Percentiles rank a stretch among this genome's conserved stretches.
Evolutionary conservation across 2,888 invertebrate genomes (phyloP).

Genomic region (Meteorus colon): DNA sequence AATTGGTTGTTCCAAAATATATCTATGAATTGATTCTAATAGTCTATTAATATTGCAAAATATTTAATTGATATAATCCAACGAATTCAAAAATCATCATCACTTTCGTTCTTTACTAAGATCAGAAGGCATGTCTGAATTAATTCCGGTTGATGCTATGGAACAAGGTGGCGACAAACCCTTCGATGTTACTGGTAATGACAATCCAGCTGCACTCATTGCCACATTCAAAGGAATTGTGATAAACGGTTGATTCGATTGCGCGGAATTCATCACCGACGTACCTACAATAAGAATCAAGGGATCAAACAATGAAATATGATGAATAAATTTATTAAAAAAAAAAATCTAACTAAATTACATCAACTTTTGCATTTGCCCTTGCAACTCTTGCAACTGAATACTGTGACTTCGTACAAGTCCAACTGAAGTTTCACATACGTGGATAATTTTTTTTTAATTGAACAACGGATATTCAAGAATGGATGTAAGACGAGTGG

Average conservation of each 20-base stretch:
- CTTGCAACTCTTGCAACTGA: too few species aligned
- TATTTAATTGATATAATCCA: not conserved
- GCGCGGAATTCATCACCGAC: conserved; percentile 62
- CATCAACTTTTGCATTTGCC: too few species aligned
- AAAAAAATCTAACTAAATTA: not conserved
- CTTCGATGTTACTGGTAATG: conserved; percentile 66
- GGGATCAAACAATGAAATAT: not conserved
- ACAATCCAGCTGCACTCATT: conserved; percentile 76
- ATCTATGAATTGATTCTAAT: not conserved
- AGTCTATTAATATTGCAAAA: not conserved
- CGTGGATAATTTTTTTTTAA: not conserved
- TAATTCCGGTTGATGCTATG: conserved; percentile 59
- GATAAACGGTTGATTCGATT: conserved; percentile 77
- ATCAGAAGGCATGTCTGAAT: conserved; percentile 67
- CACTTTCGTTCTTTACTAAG: conserved; percentile 67
- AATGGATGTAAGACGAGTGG: not conserved
- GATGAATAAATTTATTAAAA: not conserved
- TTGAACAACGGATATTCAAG: not conserved
- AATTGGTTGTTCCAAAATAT: not conserved
- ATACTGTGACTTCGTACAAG: not conserved
- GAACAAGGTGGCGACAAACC: conserved; percentile 62
- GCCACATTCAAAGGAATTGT: conserved; percentile 83
- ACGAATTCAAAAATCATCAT: conserved; percentile 37
- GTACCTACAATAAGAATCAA: conserved; percentile 55
- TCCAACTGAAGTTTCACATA: conserved; percentile 7